Percentiles rank a stretch among this genome's conserved stretches.
Conservation (phyloP, 2,888 invertebrate genomes). For the Dicyrtoma fusca region DNA sequence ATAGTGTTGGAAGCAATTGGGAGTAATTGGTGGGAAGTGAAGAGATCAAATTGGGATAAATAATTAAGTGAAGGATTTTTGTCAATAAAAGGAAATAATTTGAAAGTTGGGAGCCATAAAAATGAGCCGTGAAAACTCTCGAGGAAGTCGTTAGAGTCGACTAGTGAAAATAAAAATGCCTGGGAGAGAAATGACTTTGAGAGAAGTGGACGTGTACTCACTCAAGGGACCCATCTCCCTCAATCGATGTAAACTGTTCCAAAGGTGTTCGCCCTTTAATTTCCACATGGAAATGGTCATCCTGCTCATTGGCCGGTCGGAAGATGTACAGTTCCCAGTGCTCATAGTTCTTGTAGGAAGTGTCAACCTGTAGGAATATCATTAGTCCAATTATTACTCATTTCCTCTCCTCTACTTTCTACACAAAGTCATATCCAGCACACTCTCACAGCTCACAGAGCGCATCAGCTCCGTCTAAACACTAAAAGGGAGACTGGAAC, state of each 20-base stretch:
- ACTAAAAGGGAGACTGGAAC: neutral
- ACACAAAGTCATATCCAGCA: neutral
- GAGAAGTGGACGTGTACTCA: conserved; percentile 35
- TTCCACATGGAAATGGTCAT: conserved; percentile 36
- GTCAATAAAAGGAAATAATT: conserved; percentile 24
- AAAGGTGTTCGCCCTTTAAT: conserved; percentile 46
- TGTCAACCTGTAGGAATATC: conserved; percentile 47
- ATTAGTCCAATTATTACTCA: conserved; percentile 5
- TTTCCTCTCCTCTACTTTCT: neutral
- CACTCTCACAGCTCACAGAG: neutral
- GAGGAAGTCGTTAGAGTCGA: conserved; percentile 31
- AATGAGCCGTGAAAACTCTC: conserved; percentile 34
- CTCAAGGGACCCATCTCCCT: conserved; percentile 42
- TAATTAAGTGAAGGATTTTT: conserved; percentile 25
- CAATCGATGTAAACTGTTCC: conserved; percentile 35
- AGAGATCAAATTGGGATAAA: conserved; percentile 12
- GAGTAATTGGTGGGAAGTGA: neutral
- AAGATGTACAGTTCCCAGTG: conserved; percentile 40
- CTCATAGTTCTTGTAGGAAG: conserved; percentile 42
- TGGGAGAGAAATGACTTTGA: conserved; percentile 33
- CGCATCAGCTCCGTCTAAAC: neutral
- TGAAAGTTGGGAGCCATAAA: conserved; percentile 28
- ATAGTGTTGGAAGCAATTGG: neutral
- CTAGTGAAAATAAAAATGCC: conserved; percentile 33
- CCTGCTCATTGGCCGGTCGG: neutral